Percentiles rank a stretch among this genome's conserved stretches.
These are phyloP conservation scores for Hemistola chrysoprasaria DNA, from an alignment of 2,888 invertebrate species.

Conservation along the genomic window DNA sequence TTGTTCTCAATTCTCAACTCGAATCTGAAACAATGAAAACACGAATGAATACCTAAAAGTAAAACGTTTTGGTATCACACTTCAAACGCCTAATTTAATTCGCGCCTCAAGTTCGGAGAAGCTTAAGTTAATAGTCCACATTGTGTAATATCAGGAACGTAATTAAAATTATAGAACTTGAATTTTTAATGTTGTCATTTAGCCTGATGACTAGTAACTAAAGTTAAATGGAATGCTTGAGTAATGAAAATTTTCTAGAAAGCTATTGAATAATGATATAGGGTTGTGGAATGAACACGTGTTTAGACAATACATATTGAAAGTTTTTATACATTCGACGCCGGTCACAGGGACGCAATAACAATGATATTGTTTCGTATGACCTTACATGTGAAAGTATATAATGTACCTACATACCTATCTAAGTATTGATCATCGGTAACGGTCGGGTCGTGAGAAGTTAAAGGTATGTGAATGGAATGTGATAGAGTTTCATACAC, in stretches of 20 bases:
- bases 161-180: slow-evolving; percentile 10
- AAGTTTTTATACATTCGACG: slow-evolving; percentile 38
- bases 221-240: slow-evolving; percentile 7
- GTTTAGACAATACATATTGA: slow-evolving; percentile 27
- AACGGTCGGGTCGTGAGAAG: not conserved
- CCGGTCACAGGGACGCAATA: slow-evolving; percentile 42
- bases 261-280: slow-evolving; percentile 14
- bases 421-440: slow-evolving; percentile 2
- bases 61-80: slow-evolving; percentile 15
- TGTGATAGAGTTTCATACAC: slow-evolving; percentile 6
- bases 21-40: slow-evolving; percentile 52
- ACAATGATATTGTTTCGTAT: slow-evolving; percentile 53
- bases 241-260: slow-evolving; percentile 22
- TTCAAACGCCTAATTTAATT: slow-evolving; percentile 6
- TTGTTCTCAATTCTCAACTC: slow-evolving; percentile 36
- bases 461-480: slow-evolving; percentile 16
- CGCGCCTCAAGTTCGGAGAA: slow-evolving; percentile 1
- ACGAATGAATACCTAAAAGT: slow-evolving; percentile 20
- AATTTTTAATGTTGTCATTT: slow-evolving; percentile 16
- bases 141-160: slow-evolving; percentile 13
- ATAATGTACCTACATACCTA: not conserved
- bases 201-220: slow-evolving; percentile 15
- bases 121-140: slow-evolving; percentile 13
- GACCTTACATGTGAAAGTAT: slow-evolving; percentile 33
- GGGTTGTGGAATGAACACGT: slow-evolving; percentile 24